These are phyloP conservation scores for Apis dorsata DNA, from an alignment of 1,140 invertebrate species.

Conservation along the genomic window DNA sequence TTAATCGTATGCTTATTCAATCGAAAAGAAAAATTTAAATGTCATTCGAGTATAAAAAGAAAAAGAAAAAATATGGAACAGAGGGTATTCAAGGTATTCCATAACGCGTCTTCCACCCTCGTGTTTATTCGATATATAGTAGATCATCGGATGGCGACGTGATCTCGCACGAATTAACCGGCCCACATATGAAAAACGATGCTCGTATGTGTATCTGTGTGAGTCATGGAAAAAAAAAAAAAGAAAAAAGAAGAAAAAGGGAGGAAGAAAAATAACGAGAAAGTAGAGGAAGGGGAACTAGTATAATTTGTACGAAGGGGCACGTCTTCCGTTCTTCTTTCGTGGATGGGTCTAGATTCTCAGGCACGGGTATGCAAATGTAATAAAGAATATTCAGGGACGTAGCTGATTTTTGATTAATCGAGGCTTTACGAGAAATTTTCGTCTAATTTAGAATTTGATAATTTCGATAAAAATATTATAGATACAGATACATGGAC, in stretches of 20 bases:
- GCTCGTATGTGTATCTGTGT: slow-evolving; percentile 31
- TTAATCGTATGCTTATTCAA: no score
- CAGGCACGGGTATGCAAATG: slow-evolving; percentile 72
- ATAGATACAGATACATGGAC: no score
- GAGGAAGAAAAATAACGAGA: slow-evolving; percentile 44
- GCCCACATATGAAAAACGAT: slow-evolving; percentile 62
- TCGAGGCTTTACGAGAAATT: no score
- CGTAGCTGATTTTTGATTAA: slow-evolving; percentile 2
- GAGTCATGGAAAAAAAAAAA: slow-evolving; percentile 43
- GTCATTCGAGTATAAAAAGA: no score
- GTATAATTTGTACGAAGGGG: slow-evolving; percentile 62
- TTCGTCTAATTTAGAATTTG: not conserved
- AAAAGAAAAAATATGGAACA: not conserved
- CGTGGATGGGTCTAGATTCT: slow-evolving; percentile 64
- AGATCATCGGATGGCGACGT: slow-evolving; percentile 63
- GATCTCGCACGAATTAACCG: slow-evolving; percentile 75
- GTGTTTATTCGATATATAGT: slow-evolving; percentile 24
- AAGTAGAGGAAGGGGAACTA: slow-evolving; percentile 4
- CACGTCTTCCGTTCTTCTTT: slow-evolving; percentile 67
- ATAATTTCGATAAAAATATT: not conserved
- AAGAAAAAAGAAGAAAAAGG: slow-evolving; percentile 23
- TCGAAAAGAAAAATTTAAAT: no score
- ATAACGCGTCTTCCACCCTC: slow-evolving; percentile 4
- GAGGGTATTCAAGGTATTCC: not conserved
- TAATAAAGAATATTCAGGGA: slow-evolving; percentile 44